These are phyloP conservation scores for Kradibia gibbosae DNA, from an alignment of 1,140 invertebrate species.

Conservation along the genomic window DNA sequence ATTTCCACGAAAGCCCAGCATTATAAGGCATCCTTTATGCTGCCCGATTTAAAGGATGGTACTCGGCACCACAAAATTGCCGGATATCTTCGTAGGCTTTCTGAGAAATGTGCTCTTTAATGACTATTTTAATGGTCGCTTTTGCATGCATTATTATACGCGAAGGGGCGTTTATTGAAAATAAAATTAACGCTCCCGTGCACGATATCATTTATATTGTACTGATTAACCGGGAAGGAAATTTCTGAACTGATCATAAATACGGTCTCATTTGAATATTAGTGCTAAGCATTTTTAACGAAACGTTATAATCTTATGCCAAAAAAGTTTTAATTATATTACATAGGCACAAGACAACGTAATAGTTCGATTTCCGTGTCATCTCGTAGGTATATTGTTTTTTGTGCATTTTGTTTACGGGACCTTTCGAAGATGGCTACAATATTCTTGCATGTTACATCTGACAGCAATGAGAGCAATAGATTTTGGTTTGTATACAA, in stretches of 20 bases:
- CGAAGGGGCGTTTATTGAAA: constrained; percentile 21
- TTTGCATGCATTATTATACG: not conserved
- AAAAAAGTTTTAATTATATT: too few relatives aligned
- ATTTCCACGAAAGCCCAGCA: constrained; percentile 35
- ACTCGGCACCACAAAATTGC: constrained; percentile 40
- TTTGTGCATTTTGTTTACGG: too few relatives aligned
- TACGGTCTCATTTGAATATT: not conserved
- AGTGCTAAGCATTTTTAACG: not conserved
- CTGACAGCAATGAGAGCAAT: too few relatives aligned
- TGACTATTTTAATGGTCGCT: constrained; percentile 21
- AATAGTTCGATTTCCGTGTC: too few relatives aligned
- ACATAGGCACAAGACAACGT: too few relatives aligned
- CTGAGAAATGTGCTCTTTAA: constrained; percentile 18
- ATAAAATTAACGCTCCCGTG: not conserved
- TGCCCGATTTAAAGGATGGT: constrained; percentile 34
- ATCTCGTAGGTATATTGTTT: too few relatives aligned
- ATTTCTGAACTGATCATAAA: not conserved
- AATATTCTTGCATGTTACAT: too few relatives aligned
- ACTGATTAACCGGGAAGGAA: not conserved
- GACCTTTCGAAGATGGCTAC: too few relatives aligned
- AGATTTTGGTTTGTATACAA: too few relatives aligned
- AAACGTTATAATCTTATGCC: not conserved
- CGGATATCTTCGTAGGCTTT: constrained; percentile 40
- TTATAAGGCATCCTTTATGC: constrained; percentile 32
- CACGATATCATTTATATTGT: not conserved